Evolutionary conservation across 2,113 vertebrate species (phyloP).

Genomic region (Scatophagus argus): DNA sequence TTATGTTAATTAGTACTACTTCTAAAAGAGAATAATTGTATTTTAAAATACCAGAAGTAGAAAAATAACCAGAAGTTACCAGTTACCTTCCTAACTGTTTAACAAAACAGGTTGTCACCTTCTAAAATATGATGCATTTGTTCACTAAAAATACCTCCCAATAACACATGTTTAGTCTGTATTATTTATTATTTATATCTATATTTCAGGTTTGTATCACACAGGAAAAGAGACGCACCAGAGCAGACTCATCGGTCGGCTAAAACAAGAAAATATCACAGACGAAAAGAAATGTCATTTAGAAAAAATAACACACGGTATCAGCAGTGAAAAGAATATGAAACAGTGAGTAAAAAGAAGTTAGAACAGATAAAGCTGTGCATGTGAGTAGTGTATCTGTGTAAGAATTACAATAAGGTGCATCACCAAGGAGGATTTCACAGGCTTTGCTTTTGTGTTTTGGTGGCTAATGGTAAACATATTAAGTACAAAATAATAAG

Average conservation of each 20-base stretch:
- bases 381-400: no score
- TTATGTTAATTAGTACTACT: background rate
- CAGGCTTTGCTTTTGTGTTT: no score
- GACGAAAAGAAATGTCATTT: no score
- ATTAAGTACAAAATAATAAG: no score
- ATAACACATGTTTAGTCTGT: background rate
- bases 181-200: no score
- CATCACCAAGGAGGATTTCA: no score
- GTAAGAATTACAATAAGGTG: no score
- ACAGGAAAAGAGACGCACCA: background rate
- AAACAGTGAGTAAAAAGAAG: background rate
- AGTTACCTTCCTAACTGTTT: background rate
- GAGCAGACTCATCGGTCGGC: background rate
- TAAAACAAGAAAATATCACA: background rate
- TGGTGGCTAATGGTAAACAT: no score
- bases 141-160: background rate
- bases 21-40: background rate
- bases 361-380: background rate
- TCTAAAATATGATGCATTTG: background rate
- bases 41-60: no score
- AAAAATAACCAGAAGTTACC: background rate
- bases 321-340: background rate
- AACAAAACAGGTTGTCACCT: background rate
- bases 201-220: background rate
- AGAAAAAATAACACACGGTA: background rate